These are phyloP conservation scores for Eupristina koningsbergeri DNA, from an alignment of 1,140 invertebrate species.

Conservation along the genomic window DNA sequence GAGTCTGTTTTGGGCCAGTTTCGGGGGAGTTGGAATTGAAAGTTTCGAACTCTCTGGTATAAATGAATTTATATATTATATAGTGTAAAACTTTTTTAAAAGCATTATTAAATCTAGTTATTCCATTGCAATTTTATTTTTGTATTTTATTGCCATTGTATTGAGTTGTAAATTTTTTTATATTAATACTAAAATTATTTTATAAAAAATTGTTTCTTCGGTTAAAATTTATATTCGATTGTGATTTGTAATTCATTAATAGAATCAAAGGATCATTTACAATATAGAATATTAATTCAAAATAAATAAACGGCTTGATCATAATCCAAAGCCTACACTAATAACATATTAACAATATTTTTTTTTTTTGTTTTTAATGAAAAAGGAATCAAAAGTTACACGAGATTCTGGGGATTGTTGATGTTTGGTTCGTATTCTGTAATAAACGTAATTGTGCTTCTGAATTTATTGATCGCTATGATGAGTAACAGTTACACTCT, in stretches of 20 bases:
- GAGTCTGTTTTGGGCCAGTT: constrained; percentile 92
- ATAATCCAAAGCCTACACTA: too few relatives aligned
- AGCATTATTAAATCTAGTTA: too few relatives aligned
- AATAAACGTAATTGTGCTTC: constrained; percentile 88
- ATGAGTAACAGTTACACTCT: constrained; percentile 91
- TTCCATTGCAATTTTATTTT: too few relatives aligned
- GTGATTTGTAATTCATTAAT: too few relatives aligned
- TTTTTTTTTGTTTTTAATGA: neutral
- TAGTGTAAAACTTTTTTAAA: too few relatives aligned
- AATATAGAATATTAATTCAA: too few relatives aligned
- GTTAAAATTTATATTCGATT: too few relatives aligned
- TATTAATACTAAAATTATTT: too few relatives aligned
- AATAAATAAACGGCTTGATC: too few relatives aligned
- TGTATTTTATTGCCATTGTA: too few relatives aligned
- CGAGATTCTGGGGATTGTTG: constrained; percentile 84
- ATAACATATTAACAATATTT: neutral
- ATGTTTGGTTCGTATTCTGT: constrained; percentile 89
- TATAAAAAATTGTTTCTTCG: neutral
- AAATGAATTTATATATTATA: neutral
- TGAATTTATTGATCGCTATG: constrained; percentile 92
- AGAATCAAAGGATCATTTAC: too few relatives aligned
- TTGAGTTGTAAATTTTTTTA: too few relatives aligned
- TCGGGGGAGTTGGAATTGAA: constrained; percentile 87
- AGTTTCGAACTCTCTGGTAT: constrained; percentile 81
- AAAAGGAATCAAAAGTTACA: constrained; percentile 82